These are phyloP conservation scores for Lacanobia oleracea DNA, from an alignment of 2,888 invertebrate genomes.

Conservation along the genomic window DNA sequence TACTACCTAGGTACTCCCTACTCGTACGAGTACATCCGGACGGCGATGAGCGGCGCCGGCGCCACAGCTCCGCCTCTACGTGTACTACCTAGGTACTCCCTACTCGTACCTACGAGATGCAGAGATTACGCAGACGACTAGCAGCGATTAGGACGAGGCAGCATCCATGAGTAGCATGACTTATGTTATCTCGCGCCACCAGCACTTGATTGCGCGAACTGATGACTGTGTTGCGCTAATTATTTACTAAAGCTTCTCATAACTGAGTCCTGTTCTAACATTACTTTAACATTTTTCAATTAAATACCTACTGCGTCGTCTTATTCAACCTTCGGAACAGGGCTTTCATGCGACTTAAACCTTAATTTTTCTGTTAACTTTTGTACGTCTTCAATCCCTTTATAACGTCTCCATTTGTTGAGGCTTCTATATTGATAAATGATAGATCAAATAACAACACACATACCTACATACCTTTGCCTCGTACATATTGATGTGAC, in stretches of 20 bases:
- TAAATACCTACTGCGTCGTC: neutral
- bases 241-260: constrained; percentile 10
- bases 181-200: neutral
- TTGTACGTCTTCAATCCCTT: neutral
- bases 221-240: neutral
- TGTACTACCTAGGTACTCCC: neutral
- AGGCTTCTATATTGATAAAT: neutral
- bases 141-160: constrained; percentile 1
- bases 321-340: neutral
- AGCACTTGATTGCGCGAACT: constrained; percentile 14
- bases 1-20: no score
- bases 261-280: neutral
- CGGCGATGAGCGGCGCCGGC: neutral
- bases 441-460: neutral
- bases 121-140: constrained; percentile 16
- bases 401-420: neutral
- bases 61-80: neutral
- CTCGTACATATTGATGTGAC: constrained; percentile 16
- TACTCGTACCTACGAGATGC: constrained; percentile 12
- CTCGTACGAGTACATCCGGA: constrained; percentile 10
- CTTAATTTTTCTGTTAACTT: neutral
- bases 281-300: neutral
- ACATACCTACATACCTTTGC: neutral
- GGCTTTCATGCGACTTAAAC: neutral
- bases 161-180: neutral